Evolutionary conservation across 2,113 vertebrate species (phyloP).

Genomic region (Dromiciops gliroides): DNA sequence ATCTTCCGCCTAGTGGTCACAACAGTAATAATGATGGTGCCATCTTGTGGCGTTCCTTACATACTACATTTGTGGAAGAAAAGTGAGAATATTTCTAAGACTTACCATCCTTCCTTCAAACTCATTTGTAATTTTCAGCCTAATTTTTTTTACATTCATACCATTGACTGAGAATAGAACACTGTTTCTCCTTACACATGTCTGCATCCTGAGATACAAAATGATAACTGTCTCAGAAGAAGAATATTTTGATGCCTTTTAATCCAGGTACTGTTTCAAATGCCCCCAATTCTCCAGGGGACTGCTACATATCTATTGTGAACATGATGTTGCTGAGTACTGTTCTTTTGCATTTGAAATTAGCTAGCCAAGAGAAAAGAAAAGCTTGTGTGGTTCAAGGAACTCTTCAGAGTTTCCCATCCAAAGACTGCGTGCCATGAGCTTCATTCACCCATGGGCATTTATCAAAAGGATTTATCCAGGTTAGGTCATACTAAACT

Average conservation of each 20-base stretch:
- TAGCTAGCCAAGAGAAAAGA: neutral
- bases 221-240: neutral
- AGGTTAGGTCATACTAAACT: neutral
- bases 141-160: neutral
- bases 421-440: neutral
- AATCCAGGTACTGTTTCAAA: neutral
- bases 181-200: neutral
- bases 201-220: neutral
- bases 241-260: neutral
- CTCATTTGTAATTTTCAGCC: neutral
- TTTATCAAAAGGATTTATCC: neutral
- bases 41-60: neutral
- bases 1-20: neutral
- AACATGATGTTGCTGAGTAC: neutral
- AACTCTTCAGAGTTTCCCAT: constrained; percentile 5
- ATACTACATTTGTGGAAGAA: neutral
- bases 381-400: neutral
- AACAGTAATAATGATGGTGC: neutral
- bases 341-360: neutral
- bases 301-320: neutral
- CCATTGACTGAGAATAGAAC: neutral
- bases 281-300: neutral
- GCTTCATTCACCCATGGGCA: neutral
- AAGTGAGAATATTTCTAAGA: neutral
- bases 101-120: neutral